phyloP scores from a whole-genome alignment of 2,797 vertebrate genomes.

The Myotis pilosus region DNA sequence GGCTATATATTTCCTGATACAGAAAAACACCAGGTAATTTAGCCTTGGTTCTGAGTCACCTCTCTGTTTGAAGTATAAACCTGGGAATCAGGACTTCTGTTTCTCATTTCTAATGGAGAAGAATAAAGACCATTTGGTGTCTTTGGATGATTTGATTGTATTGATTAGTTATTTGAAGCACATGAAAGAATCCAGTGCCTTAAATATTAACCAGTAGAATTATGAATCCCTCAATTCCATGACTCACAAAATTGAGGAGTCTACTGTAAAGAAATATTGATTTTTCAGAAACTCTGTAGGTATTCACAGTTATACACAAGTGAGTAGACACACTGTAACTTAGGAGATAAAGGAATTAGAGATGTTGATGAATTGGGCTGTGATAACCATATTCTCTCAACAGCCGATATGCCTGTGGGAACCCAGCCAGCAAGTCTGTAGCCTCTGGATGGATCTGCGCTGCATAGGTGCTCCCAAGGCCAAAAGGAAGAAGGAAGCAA shows the following conservation, averaged over 20 bases:
- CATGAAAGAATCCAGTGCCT: neutral
- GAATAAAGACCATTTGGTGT: slow-evolving; percentile 18
- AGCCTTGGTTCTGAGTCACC: slow-evolving; percentile 6
- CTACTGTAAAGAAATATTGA: neutral
- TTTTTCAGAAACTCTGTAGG: neutral
- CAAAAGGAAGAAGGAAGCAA: neutral
- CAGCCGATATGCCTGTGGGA: neutral
- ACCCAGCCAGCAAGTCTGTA: neutral
- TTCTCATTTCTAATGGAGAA: slow-evolving; percentile 27
- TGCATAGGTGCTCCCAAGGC: neutral
- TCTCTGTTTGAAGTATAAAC: slow-evolving; percentile 33
- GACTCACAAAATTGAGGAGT: neutral
- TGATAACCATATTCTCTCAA: neutral
- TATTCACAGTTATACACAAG: neutral
- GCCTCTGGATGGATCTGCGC: neutral
- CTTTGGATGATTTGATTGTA: neutral
- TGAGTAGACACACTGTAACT: neutral
- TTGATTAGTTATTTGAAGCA: neutral
- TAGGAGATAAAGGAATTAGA: neutral
- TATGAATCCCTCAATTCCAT: neutral
- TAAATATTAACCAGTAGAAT: neutral
- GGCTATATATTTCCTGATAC: slow-evolving; percentile 45
- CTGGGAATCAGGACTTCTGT: slow-evolving; percentile 49
- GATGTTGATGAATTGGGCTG: neutral
- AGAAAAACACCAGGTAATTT: slow-evolving; percentile 45